A percentile compares a stretch with the other conserved stretches of the same genome.
Conservation (phyloP, 2,888 invertebrate species). For the Thalpophila matura region DNA sequence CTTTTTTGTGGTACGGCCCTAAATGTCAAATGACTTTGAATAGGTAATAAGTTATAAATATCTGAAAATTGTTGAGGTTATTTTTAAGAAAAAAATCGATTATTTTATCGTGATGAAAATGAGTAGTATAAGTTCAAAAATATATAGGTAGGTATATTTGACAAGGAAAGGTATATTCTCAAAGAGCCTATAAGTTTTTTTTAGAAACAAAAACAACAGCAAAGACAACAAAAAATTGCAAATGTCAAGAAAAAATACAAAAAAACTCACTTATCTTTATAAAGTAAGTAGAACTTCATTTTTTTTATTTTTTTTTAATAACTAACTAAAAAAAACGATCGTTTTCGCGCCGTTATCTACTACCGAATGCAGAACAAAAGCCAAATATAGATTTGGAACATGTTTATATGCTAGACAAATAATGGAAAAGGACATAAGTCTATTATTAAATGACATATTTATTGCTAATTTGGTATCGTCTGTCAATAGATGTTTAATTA, state of each 20-base stretch:
- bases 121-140: too few relatives aligned
- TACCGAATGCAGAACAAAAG: constrained; percentile 66
- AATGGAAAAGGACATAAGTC: constrained; percentile 39
- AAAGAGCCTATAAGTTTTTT: background rate
- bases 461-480: constrained; percentile 10
- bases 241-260: constrained; percentile 19
- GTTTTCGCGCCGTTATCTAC: constrained; percentile 64
- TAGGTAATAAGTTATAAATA: background rate
- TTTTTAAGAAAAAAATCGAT: too few relatives aligned
- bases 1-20: too few relatives aligned
- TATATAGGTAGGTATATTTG: too few relatives aligned
- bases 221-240: constrained; percentile 22
- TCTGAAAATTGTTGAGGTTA: background rate
- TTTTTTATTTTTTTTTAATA: constrained; percentile 53
- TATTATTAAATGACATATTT: constrained; percentile 37
- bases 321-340: constrained; percentile 60
- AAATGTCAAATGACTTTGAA: constrained; percentile 22
- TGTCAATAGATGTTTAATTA: constrained; percentile 49
- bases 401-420: constrained; percentile 21
- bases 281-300: constrained; percentile 84
- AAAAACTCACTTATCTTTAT: constrained; percentile 83
- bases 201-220: background rate
- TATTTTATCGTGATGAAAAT: too few relatives aligned
- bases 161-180: too few relatives aligned
- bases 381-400: constrained; percentile 45